Base-by-base conservation (phyloP, 1,140 invertebrate genomes). In the Bombus huntii region DNA sequence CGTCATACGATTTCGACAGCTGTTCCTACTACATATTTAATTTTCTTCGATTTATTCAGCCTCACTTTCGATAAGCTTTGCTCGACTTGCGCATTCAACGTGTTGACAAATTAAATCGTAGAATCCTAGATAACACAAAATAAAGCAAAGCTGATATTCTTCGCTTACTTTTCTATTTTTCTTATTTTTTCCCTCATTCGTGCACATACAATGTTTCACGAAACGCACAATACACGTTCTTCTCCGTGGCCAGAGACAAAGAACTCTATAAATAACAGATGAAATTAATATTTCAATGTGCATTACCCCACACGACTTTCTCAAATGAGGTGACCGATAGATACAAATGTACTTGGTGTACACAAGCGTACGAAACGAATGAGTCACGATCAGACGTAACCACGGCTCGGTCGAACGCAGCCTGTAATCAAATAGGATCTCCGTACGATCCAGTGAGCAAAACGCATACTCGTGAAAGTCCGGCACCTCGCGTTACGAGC, bases 381-480 rank as follows among this genome's bases (percentile, higher is more conserved):
- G 90, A 91, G 87, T 91, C 90, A 91, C 85, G 89, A 88, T 71
- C 79, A 87, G 87, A 91, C 89, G 90, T 90, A 91, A 91, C 87
- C 89, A 81, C 84, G 44, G 85, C 82, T 80, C 66, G 81, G 76
- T 34, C 84, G 68, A 82, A 75, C 84, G 62, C 87, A 87, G 81
- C 68, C 75, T 87, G 89, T 91, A 91, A 91, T 91, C 90, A 89
- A 91, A 91, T 90, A 88, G 82, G 89, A 91, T 91, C 90, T 87
- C 81, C 37, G 47, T 89, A 90, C 89, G 83, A 90, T 87, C 70
- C 89, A 84, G 77, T 85, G 89, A 90, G 65, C 89, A 88, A 79
- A 74, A 88, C 89, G 80, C 76, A 74, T 44, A 86, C 80, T 86
- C 87, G 89, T 86, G 89, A 90, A 90, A 90, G 84, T 90, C 81